Base-by-base conservation (phyloP, 1,140 invertebrate genomes). In the Pararge aegeria region DNA sequence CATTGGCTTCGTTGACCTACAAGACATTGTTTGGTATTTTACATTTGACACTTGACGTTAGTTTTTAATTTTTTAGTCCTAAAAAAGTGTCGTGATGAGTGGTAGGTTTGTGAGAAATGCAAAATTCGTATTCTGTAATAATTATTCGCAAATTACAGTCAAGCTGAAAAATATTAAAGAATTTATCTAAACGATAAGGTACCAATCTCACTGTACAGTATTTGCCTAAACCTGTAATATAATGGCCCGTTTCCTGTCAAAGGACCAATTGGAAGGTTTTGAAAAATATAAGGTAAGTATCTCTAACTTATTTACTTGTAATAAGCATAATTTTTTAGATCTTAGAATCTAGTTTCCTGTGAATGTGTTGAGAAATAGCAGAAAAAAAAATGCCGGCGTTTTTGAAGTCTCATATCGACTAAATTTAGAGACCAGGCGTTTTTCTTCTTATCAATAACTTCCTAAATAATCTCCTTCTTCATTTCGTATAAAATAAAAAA, bases 221-320 rank as follows among this genome's bases (percentile, higher is more conserved):
- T 34, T 2, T 40, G 13, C 5, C 5, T 40, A 49, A 42, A 16
- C 7, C 38, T 27, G 18, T 20, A 9, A 21, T 16, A 49, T 13
- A 75, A 89, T 86, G 83, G 77, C 70, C 72, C 78, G 80, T 69
- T 87, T 81, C 76, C 80, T 90, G 64, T 80, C 87, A 21, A 68
- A 78, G 48, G 81, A 87, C 55, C 72, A 90, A 75, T 77, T 90
- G 55, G 66, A 80, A 68, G 89, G 89, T 57, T 90, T 90, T 57
- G 85, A 90, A 81, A 88, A 84, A 80, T 90, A 90, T 61, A 90
- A 90, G 82, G 89, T 88, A 78, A 67, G 18, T 40, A 38, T 1
- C 9, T 19, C 60, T 53, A 7, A 24, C 7, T 2, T 7, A 24
- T 2, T 24, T 24, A 24, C 24, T 24, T 24, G 2, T 7, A 24